Evolutionary conservation across 2,797 vertebrate species (phyloP).

Genomic region (Varecia variegata): DNA sequence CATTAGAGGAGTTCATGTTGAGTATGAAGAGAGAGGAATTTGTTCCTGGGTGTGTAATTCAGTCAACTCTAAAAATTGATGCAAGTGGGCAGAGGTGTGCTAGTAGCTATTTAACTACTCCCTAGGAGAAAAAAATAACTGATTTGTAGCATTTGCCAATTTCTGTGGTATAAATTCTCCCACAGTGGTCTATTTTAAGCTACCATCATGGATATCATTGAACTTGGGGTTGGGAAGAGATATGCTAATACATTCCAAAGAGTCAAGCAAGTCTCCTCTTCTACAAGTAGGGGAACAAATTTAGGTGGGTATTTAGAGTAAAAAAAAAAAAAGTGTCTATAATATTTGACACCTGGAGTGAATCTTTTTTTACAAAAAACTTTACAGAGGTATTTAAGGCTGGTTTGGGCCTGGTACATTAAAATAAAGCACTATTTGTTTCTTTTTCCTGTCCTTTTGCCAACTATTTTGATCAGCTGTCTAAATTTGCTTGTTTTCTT

Average conservation of each 20-base stretch:
- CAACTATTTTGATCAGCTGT: slow-evolving; percentile 60
- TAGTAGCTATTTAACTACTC: not conserved
- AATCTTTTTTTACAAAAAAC: slow-evolving; percentile 6
- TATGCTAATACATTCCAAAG: not conserved
- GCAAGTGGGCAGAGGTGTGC: not conserved
- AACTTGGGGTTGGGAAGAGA: not conserved
- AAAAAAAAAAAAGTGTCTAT: not conserved
- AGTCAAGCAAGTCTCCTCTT: not conserved
- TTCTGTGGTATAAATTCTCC: not conserved
- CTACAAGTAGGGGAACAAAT: not conserved
- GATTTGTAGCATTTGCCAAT: not conserved
- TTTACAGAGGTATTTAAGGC: not conserved
- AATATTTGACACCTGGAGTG: not conserved
- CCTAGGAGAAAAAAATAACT: not conserved
- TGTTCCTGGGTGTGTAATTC: not conserved
- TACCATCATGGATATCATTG: not conserved
- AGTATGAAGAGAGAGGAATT: not conserved
- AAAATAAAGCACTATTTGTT: slow-evolving; percentile 66
- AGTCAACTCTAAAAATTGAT: not conserved
- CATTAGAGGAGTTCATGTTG: not conserved
- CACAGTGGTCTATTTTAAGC: not conserved
- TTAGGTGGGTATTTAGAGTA: not conserved
- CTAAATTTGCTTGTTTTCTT: slow-evolving; percentile 50
- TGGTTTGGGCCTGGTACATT: not conserved
- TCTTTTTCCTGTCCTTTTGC: slow-evolving; percentile 40